Conservation (phyloP, 2,888 invertebrate genomes). For the Polyommatus icarus region DNA sequence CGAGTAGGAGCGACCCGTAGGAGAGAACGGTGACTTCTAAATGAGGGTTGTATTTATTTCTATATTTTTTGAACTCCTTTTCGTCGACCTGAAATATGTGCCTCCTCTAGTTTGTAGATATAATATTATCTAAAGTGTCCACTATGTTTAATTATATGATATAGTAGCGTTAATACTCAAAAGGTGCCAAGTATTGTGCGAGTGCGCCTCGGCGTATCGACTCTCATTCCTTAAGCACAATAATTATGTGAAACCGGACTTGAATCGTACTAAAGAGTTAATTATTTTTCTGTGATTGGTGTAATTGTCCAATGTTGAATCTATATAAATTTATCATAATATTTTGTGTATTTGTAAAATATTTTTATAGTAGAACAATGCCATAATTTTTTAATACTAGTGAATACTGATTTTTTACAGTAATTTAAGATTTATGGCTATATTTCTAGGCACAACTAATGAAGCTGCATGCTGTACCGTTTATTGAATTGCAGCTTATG, state of each 20-base stretch:
- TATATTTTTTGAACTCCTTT: conserved; percentile 66
- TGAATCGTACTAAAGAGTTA: conserved; percentile 46
- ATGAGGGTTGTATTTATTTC: conserved; percentile 61
- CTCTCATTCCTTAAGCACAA: conserved; percentile 73
- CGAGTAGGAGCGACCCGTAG: conserved; percentile 36
- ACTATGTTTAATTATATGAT: conserved; percentile 54
- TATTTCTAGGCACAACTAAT: conserved; percentile 15
- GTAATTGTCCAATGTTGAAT: conserved; percentile 54
- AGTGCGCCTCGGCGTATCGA: conserved; percentile 51
- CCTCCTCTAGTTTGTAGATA: conserved; percentile 64
- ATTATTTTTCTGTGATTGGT: conserved; percentile 48
- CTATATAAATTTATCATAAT: conserved; percentile 56
- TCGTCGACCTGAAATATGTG: conserved; percentile 69
- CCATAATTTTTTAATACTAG: conserved; percentile 35
- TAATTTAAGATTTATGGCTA: conserved; percentile 12
- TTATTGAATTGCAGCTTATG: not conserved
- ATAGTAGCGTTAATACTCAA: conserved; percentile 73
- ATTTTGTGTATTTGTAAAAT: conserved; percentile 55
- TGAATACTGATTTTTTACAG: conserved; percentile 27
- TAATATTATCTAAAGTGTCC: conserved; percentile 52
- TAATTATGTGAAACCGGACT: conserved; percentile 60
- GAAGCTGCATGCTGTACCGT: conserved; percentile 8
- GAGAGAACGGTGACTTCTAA: conserved; percentile 47
- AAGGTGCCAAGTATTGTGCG: conserved; percentile 66
- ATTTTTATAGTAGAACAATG: conserved; percentile 46